Base-by-base conservation (phyloP, 2,888 invertebrate species). In the Platycheirus albimanus region DNA sequence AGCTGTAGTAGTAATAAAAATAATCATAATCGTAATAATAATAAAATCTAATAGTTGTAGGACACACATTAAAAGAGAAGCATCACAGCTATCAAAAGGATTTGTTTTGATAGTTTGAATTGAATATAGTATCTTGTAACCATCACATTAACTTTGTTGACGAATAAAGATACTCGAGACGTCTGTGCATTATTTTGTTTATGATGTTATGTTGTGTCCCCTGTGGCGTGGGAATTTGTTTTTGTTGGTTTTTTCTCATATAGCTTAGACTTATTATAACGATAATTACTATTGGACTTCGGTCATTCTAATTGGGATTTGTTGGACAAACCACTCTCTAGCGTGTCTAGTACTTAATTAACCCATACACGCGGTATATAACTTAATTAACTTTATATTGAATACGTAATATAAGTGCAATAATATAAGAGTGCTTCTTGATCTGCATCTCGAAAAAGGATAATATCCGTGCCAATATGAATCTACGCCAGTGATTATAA, bases 11-110 rank as follows among this genome's bases (percentile, higher is more conserved):
- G 87, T 87, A 88, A 87, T 89, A 87, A 90, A 87, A 88, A 87
- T 88, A 88, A 88, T 88, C 89, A 89, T 90, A 89, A 90, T 87
- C 88, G 90, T 89, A 89, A 88, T 88, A 89, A 89, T 88, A 89
- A 89, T 88, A 88, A 89, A 11, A 58, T 41, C 24, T 89, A 88
- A 89, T 89, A 88, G 86, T 83, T 83, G 78, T 78, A 83, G 72
- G 83, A 58, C 66, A 75, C 79, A 83, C 78, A 83, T 81, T 81
- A 69, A 64, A n/a, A n/a, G n/a, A n/a, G 63, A 67, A 54, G 28
- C 41, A 4, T n/a, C n/a, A n/a, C 51, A 70, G 56, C 80, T 75
- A 70, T 74, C 69, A 76, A 75, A 77, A 71, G 77, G 77, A 54
- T 54, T 77, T 83, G 77, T 72, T 81, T 83, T 52, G 38, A 49